Evolutionary conservation across 2,113 vertebrate genomes (phyloP), one percentile per base, ranked within the genome.

Genomic region (Puffinus mauretanicus): DNA sequence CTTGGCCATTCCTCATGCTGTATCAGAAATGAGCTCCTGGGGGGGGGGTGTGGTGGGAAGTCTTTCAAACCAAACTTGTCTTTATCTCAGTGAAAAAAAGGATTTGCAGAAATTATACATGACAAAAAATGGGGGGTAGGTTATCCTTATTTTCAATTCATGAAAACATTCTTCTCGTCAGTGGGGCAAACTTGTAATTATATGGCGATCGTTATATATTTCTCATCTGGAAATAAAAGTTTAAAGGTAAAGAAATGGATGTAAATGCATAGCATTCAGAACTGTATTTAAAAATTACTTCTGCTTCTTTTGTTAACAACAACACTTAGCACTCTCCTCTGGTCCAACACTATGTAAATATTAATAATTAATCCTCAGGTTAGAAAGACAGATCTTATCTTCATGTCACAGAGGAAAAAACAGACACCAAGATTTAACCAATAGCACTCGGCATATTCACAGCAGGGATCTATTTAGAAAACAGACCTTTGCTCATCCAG

Each of bases 341-440:
- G 40, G 78, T 54, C 83, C 75, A 88, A 70, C 36, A n/a, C 58
- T 9, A 36, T 57, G 92, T 57, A 91, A 91, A 83, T 88, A 90
- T 88, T 72, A 93, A 95, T 94, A 95, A 95, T 96, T 96, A 96
- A 97, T 85, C 70, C 70, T 90, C 70, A 51, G 61, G 75, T 85
- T 91, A 88, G 57, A 72, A 93, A 90, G 72, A 57, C n/a, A 61
- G 46, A 69, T 62, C 58, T 64, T 70, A 16, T 70, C 86, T 76
- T 69, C 8, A 6, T 61, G 61, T 54, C 62, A 65, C 25, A 61
- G 78, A 69, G 75, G 62, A 79, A 57, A 71, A 94, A 95, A 71
- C 19, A 86, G 47, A 66, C 25, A 67, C 79, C 69, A n/a, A 40
- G 72, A 78, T 52, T 75, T 76, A 78, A 58, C 60, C 72, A 79